Base-by-base conservation (phyloP, 2,113 vertebrate species). In the Psilopogon haemacephalus region DNA sequence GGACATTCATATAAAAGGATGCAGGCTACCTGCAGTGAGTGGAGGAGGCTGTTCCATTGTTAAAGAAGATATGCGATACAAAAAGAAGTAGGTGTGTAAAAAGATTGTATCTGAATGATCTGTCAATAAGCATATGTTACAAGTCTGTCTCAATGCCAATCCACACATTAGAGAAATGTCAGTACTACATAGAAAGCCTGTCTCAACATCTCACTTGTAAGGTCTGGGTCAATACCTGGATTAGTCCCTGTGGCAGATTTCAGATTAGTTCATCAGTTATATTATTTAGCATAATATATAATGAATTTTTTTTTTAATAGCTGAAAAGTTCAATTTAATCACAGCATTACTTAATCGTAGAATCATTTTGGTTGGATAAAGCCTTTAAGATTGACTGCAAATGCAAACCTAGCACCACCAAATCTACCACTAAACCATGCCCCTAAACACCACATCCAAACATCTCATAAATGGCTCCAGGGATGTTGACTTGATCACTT, bases 31-130 rank as follows among this genome's bases (percentile, higher is more conserved):
- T 15, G 30, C 7, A 19, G 20, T 27, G 27, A 71, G 20, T 21
- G 8, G 4, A 70, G 40, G n/a, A 62, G 32, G 10, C 7, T 69
- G 11, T 14, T 84, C 64, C 67, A 33, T 5, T 4, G 6, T 3
- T 15, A 6, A 15, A 38, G 20, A 9, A 3, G 6, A 72, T 13
- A 20, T 7, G 16, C 74, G 11, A 46, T 30, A 28, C 14, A 46
- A 58, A 59, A 54, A 71, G 21, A 67, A 2, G 9, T 56, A 30
- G 62, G 19, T 55, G 24, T 24, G 35, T 20, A 48, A 48, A 60
- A 71, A 1, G 4, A 60, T 5, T 15, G 5, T 35, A 26, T 0
- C 0, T 27, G 24, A 60, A 19, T 1, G 4, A n/a, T 40, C 30
- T 1, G 0, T 21, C 30, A 46, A 20, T 28, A 26, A 2, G 0